A percentile compares a stretch with the other conserved stretches of the same genome.
phyloP scores from a whole-genome alignment of 92 coral and sea anemone genomes.

The Virgularia gustaviana region DNA sequence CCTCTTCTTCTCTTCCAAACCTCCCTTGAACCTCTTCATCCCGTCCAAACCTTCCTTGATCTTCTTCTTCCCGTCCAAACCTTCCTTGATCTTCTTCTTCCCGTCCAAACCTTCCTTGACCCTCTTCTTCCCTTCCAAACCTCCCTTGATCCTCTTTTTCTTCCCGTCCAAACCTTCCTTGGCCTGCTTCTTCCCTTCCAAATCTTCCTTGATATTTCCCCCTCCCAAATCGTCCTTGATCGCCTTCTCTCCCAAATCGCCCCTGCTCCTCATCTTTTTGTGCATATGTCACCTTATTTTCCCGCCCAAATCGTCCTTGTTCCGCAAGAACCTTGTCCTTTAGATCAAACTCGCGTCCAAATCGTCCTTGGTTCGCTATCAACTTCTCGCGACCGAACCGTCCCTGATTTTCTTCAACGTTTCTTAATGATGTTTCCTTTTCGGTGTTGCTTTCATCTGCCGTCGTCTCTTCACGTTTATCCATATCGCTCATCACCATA shows the following conservation, averaged over 20 bases:
- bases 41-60: constrained; percentile 29
- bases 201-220: constrained; percentile 12
- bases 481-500: no score
- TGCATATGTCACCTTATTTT: background rate
- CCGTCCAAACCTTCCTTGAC: background rate
- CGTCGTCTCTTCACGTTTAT: no score
- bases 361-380: constrained; percentile 13
- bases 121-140: constrained; percentile 1
- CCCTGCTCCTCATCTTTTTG: constrained; percentile 2
- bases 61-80: constrained; percentile 5
- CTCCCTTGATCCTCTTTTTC: constrained; percentile 6
- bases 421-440: background rate
- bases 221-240: constrained; percentile 20
- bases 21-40: background rate
- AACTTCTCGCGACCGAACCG: constrained; percentile 4
- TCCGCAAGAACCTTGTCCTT: no score
- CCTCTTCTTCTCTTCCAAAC: constrained; percentile 17
- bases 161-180: constrained; percentile 19
- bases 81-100: background rate
- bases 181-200: constrained; percentile 7
- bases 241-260: background rate
- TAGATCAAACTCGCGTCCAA: background rate
- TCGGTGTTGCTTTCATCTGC: background rate
- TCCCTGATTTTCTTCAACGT: constrained; percentile 2
- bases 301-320: constrained; percentile 23